These are phyloP conservation scores for Anticlea derivata DNA, from an alignment of 2,888 invertebrate genomes.

Conservation along the genomic window DNA sequence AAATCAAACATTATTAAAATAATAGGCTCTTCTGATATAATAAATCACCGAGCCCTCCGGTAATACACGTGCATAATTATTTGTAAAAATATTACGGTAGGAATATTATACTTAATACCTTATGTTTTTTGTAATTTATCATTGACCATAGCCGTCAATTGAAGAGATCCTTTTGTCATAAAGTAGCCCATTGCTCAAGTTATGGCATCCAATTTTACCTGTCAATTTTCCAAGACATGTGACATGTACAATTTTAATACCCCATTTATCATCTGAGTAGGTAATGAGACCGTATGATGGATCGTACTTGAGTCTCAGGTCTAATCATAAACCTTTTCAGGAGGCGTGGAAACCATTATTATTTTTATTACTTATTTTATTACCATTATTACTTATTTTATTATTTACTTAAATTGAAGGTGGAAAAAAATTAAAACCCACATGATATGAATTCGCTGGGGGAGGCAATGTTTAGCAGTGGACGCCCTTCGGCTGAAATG, in stretches of 20 bases:
- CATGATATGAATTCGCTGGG: too few relatives aligned
- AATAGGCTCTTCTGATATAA: background rate
- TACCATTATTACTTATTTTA: too few relatives aligned
- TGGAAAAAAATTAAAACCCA: too few relatives aligned
- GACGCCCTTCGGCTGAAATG: too few relatives aligned
- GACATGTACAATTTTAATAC: slow-evolving; percentile 39
- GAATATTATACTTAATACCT: too few relatives aligned
- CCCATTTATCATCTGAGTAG: slow-evolving; percentile 55
- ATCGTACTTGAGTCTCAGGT: slow-evolving; percentile 18
- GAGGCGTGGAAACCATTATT: background rate
- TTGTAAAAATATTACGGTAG: too few relatives aligned
- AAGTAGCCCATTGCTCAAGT: slow-evolving; percentile 1
- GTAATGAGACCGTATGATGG: slow-evolving; percentile 57
- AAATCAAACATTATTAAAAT: slow-evolving; percentile 9
- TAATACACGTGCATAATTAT: slow-evolving; percentile 25
- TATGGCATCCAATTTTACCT: slow-evolving; percentile 37
- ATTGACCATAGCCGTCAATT: slow-evolving; percentile 3
- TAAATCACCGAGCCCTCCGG: slow-evolving; percentile 21
- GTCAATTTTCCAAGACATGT: slow-evolving; percentile 27
- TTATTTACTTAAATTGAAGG: too few relatives aligned
- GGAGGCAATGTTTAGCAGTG: too few relatives aligned
- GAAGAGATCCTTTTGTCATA: background rate
- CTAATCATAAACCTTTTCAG: slow-evolving; percentile 18
- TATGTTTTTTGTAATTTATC: slow-evolving; percentile 17
- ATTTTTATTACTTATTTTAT: background rate